Conservation (phyloP, 2,888 invertebrate genomes). For the Tillus elongatus region DNA sequence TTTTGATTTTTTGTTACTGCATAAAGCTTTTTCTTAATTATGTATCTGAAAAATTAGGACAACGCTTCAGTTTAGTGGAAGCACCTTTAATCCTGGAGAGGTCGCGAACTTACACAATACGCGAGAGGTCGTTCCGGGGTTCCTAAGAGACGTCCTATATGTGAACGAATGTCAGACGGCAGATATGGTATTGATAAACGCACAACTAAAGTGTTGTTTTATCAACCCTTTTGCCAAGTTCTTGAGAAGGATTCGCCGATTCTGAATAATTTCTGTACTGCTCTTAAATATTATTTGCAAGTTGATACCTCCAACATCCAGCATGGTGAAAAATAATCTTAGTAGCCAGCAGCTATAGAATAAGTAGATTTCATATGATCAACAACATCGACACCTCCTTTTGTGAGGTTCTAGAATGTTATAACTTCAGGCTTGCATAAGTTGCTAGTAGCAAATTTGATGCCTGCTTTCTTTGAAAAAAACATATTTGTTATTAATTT, state of each 20-base stretch:
- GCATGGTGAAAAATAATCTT: slow-evolving; percentile 1
- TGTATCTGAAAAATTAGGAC: no score
- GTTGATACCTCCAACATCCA: not conserved
- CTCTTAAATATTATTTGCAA: not conserved
- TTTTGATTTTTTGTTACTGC: no score
- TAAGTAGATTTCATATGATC: not conserved
- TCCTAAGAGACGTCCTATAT: not conserved
- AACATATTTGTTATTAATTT: no score
- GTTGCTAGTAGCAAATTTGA: no score
- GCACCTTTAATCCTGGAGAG: no score
- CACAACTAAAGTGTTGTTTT: not conserved
- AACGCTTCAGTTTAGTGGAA: no score
- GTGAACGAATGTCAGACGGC: not conserved
- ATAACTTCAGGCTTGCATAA: slow-evolving; percentile 20
- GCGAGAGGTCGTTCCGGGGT: not conserved
- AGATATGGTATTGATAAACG: slow-evolving; percentile 1
- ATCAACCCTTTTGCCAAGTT: not conserved
- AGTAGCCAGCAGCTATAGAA: not conserved
- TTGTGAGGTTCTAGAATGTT: slow-evolving; percentile 22
- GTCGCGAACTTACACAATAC: no score
- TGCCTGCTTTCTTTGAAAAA: no score
- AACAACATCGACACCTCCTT: slow-evolving; percentile 20
- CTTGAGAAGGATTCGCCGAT: not conserved
- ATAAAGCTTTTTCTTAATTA: no score
- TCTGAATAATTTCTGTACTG: not conserved